phyloP scores from a whole-genome alignment of 2,797 vertebrate genomes.

The Premnoplex brunnescens region DNA sequence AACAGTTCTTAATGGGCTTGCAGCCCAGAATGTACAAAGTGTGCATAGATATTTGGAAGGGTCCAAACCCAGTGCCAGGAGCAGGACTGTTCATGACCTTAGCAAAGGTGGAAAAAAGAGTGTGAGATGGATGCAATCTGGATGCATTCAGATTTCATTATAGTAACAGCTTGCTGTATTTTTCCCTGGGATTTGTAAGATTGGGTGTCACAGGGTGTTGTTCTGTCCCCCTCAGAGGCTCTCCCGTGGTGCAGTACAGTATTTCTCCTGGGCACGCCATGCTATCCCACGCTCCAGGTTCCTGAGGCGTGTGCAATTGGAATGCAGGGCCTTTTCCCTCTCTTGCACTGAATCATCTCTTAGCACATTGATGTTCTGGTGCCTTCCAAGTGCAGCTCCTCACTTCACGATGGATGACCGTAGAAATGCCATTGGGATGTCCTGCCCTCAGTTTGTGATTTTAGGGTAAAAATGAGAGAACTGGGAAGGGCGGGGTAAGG shows the following conservation, averaged over 20 bases:
- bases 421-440: not conserved
- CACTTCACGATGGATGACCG: fast-evolving
- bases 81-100: not conserved
- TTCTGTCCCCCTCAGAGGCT: not conserved
- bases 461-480: not conserved
- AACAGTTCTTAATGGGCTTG: not conserved
- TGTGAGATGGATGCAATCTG: not conserved
- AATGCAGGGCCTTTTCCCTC: not conserved
- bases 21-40: not conserved
- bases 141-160: not conserved
- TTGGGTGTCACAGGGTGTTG: not conserved
- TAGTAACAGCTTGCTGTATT: not conserved
- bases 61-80: not conserved
- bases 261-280: not conserved
- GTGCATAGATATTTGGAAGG: not conserved
- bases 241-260: not conserved
- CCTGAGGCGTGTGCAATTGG: not conserved
- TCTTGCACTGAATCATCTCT: not conserved
- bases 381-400: not conserved
- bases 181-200: not conserved
- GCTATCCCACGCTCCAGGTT: not conserved
- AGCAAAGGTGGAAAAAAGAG: not conserved
- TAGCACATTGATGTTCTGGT: not conserved
- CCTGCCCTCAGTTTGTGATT: not conserved
- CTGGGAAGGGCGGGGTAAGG: too few relatives aligned